Base-by-base conservation (phyloP, 1,140 invertebrate species). In the Drosophila sp. region DNA sequence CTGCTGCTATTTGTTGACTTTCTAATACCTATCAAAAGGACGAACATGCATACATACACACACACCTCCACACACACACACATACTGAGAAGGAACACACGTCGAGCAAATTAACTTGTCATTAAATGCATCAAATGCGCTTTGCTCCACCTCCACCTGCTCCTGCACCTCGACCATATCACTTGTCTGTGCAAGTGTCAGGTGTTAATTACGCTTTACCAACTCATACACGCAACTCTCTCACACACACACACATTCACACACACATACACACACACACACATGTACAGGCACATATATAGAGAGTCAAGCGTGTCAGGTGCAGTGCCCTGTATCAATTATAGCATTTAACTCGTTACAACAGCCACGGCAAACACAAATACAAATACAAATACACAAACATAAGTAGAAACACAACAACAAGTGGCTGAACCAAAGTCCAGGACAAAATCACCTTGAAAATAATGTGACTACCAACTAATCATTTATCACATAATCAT, bases 61-160 rank as follows among this genome's bases (percentile, higher is more conserved):
- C 35, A 40, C 32, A 70, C 60, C 57, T 44, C 58, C 50, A 64
- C 10, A 56, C 35, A 30, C 38, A 11, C 35, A 68, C 40, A 54
- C 30, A 55, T 4, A 38, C 5, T 10, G 30, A 25, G 29, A 35
- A 41, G 33, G 4, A 32, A 38, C 32, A 11, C 30, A 38, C 40
- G 61, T 17, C 41, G 60, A 27, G 63, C 69, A 76, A 83, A 80
- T 84, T 85, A 85, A 85, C 63, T 79, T 72, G 80, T 85, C 80
- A 84, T 80, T 77, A 85, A 85, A 76, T 80, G 80, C 80, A 84
- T 80, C 71, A 80, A 69, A 64, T 58, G 80, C 63, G 44, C 65
- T 72, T 76, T 60, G 66, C 56, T 41, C 7, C 44, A 27, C 56
- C 62, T 38, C 47, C 40, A 68, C 60, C 63, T 17, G 17, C 17